Conservation (phyloP, 2,888 invertebrate genomes). For the Adelognathus sp. region DNA sequence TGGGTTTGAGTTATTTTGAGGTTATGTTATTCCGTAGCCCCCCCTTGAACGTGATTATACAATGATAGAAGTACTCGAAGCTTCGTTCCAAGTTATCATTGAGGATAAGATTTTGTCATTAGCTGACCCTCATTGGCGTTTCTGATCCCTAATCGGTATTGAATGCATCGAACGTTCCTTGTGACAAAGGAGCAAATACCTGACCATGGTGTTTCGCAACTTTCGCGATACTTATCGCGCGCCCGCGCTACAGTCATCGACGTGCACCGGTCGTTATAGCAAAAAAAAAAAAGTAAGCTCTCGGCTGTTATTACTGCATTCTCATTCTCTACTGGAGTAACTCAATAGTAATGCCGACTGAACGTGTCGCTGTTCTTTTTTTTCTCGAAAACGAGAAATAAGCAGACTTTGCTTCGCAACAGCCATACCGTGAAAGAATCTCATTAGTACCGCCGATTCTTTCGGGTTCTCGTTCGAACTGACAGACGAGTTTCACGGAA, state of each 20-base stretch:
- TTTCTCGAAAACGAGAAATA: not conserved
- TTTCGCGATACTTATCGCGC: not conserved
- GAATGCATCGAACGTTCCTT: too few species aligned
- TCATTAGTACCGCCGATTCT: constrained; percentile 9
- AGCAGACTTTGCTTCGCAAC: not conserved
- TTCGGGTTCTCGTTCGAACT: constrained; percentile 20
- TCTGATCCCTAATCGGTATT: too few species aligned
- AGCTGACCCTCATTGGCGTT: too few species aligned
- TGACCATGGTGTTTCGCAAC: constrained; percentile 6
- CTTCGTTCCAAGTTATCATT: too few species aligned
- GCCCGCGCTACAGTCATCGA: not conserved
- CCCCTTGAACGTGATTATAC: too few species aligned
- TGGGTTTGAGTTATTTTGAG: too few species aligned
- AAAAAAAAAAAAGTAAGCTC: not conserved
- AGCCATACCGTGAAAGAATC: not conserved
- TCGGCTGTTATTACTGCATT: not conserved
- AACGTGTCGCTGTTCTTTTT: not conserved
- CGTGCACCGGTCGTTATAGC: not conserved
- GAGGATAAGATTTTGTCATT: too few species aligned
- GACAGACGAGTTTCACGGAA: not conserved
- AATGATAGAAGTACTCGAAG: too few species aligned
- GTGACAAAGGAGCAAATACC: not conserved
- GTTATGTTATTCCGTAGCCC: too few species aligned
- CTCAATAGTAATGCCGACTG: not conserved
- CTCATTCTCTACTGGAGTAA: not conserved